These are phyloP conservation scores for Pangasianodon gigas DNA, from an alignment of 2,113 vertebrate species.

Conservation along the genomic window DNA sequence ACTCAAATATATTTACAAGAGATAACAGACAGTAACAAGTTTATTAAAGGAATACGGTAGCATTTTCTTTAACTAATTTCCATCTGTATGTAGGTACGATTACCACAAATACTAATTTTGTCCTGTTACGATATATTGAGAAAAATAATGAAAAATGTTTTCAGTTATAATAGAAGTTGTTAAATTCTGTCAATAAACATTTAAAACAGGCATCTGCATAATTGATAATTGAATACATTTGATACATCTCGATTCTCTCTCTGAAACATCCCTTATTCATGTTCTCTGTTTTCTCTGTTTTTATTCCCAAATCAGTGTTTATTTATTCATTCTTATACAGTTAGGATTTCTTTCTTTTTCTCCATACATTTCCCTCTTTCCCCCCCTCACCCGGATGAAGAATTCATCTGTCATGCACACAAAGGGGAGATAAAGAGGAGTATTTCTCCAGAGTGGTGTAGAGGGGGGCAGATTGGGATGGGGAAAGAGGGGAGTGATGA, in stretches of 20 bases:
- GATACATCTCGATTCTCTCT: neutral
- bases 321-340: slow-evolving; percentile 10
- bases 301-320: neutral
- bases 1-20: too few species aligned
- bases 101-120: too few species aligned
- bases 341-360: slow-evolving; percentile 2
- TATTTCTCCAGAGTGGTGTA: slow-evolving; percentile 25
- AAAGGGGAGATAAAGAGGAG: slow-evolving; percentile 31
- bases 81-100: too few species aligned
- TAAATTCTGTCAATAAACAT: neutral
- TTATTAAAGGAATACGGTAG: neutral
- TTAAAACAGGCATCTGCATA: neutral
- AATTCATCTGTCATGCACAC: slow-evolving; percentile 19
- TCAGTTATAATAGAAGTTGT: neutral
- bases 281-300: neutral
- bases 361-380: neutral
- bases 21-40: neutral
- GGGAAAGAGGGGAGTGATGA: neutral
- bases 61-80: too few species aligned
- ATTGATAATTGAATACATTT: neutral
- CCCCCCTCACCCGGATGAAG: neutral
- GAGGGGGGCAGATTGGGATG: neutral
- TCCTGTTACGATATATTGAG: too few species aligned
- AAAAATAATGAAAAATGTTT: neutral
- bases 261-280: neutral